Evolutionary conservation across 2,888 invertebrate species (phyloP).

Genomic region (Apoda limacodes): DNA sequence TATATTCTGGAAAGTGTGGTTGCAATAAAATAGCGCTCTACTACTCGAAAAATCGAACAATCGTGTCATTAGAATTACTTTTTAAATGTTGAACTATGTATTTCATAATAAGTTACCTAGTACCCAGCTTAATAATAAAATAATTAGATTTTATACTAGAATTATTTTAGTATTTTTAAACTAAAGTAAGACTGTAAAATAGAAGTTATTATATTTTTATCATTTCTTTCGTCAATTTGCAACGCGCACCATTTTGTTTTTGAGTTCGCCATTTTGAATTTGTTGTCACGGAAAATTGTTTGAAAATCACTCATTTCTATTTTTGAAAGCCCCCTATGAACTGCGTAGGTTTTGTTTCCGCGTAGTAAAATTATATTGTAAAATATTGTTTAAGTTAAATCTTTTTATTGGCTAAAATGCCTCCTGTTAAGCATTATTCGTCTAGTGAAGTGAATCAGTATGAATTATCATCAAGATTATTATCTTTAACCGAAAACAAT

Average conservation of each 20-base stretch:
- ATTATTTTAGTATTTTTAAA: too few species aligned
- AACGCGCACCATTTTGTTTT: conserved; percentile 13
- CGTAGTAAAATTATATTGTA: conserved; percentile 37
- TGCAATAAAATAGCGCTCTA: too few species aligned
- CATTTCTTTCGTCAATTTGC: conserved; percentile 7
- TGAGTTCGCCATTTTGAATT: conserved; percentile 27
- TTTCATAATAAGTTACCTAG: too few species aligned
- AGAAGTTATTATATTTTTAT: conserved; percentile 14
- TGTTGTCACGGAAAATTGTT: conserved; percentile 18
- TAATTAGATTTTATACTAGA: too few species aligned
- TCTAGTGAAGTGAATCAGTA: conserved; percentile 66
- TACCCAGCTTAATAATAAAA: too few species aligned
- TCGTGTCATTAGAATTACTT: too few species aligned
- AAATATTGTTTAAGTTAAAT: conserved; percentile 52
- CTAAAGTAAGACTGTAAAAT: conserved; percentile 14
- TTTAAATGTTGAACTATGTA: too few species aligned
- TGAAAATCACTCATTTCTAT: conserved; percentile 30
- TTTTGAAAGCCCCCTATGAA: conserved; percentile 38
- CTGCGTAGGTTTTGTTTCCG: conserved; percentile 20
- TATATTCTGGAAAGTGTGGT: too few species aligned
- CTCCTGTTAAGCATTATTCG: conserved; percentile 60
- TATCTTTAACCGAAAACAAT: conserved; percentile 61
- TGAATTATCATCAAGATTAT: conserved; percentile 63
- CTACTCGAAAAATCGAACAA: too few species aligned
- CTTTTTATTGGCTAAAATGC: conserved; percentile 52